These are phyloP conservation scores for Pandemis cinnamomeana DNA, from an alignment of 2,888 invertebrate species.

Conservation along the genomic window DNA sequence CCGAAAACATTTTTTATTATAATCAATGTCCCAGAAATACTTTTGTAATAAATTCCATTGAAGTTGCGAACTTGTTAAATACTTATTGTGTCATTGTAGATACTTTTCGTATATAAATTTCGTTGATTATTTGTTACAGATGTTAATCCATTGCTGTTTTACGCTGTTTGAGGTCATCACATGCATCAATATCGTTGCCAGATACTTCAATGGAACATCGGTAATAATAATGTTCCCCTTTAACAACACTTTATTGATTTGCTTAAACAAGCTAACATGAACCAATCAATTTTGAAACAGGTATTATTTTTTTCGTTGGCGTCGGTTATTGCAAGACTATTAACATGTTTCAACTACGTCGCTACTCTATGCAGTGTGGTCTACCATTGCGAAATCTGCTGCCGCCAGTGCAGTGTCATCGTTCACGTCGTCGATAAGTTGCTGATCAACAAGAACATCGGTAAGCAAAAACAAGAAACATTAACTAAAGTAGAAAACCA, in stretches of 20 bases:
- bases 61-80: no score
- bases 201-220: background rate
- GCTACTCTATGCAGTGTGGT: background rate
- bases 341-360: background rate
- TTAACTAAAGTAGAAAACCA: no score
- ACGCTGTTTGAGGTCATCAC: background rate
- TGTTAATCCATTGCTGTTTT: background rate
- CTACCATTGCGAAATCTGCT: background rate
- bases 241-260: no score
- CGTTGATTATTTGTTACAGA: background rate
- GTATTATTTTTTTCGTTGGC: background rate
- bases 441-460: background rate
- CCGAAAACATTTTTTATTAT: no score
- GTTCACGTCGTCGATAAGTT: background rate
- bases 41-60: no score
- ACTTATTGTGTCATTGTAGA: no score
- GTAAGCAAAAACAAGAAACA: background rate
- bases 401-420: background rate
- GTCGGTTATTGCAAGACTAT: background rate
- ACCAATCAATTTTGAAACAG: background rate
- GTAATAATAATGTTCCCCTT: background rate
- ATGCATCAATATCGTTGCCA: background rate
- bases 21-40: no score
- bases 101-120: no score
- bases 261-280: no score